Conservation (phyloP, 2,113 vertebrate genomes). For the Petromus typicus region DNA sequence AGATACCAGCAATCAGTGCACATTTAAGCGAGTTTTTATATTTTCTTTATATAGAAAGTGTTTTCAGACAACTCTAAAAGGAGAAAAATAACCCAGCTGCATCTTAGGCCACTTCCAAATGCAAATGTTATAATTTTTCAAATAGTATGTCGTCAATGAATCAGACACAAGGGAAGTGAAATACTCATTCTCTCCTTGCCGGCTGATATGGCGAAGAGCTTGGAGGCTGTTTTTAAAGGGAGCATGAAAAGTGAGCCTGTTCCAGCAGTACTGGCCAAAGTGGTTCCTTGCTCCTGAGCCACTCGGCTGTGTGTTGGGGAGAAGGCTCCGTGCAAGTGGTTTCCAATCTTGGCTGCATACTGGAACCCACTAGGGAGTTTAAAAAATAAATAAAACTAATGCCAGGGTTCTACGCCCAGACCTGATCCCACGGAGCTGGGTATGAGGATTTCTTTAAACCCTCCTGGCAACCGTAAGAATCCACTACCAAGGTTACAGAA, state of each 20-base stretch:
- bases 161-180: neutral
- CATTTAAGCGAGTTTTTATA: neutral
- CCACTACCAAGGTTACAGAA: neutral
- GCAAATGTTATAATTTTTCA: neutral
- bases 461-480: neutral
- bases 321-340: neutral
- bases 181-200: neutral
- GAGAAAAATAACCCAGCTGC: neutral
- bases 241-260: constrained; percentile 23
- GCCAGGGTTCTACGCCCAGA: neutral
- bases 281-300: neutral
- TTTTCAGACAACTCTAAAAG: constrained; percentile 21
- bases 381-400: neutral
- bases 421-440: neutral
- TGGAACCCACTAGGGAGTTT: neutral
- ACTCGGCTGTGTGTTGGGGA: neutral
- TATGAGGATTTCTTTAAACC: neutral
- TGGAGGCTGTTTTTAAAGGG: no score
- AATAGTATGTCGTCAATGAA: neutral
- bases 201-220: neutral
- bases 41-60: neutral
- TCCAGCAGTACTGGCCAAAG: no score
- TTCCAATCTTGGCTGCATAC: neutral
- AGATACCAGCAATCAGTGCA: neutral
- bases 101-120: neutral